A percentile compares a stretch with the other conserved stretches of the same genome.
These are phyloP conservation scores for Panthera uncia DNA, from an alignment of 2,113 vertebrate genomes.

Conservation along the genomic window DNA sequence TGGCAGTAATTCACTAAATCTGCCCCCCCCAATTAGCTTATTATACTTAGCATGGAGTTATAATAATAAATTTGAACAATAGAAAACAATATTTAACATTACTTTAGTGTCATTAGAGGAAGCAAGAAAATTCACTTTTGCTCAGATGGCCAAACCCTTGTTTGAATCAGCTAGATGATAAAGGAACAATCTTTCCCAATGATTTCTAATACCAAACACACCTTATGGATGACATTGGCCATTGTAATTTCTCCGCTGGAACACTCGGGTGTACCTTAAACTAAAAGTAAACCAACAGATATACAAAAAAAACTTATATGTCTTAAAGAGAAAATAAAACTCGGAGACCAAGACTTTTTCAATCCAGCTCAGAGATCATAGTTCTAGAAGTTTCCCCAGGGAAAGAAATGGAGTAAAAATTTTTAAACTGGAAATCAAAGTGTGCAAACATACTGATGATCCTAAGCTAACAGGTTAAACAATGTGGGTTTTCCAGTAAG, in stretches of 20 bases:
- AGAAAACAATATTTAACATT: background rate
- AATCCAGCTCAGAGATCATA: background rate
- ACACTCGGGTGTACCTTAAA: background rate
- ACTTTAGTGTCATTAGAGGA: background rate
- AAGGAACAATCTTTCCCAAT: background rate
- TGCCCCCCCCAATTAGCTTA: background rate
- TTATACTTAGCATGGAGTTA: background rate
- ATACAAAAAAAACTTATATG: background rate
- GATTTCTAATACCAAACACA: background rate
- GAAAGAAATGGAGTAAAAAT: background rate
- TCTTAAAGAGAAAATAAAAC: background rate
- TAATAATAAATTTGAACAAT: background rate
- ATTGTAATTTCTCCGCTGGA: background rate
- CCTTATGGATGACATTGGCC: background rate
- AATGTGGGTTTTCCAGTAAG: background rate
- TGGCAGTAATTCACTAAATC: background rate
- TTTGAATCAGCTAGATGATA: background rate
- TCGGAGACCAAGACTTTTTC: background rate
- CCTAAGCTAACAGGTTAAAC: background rate
- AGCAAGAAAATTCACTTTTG: background rate
- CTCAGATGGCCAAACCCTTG: background rate
- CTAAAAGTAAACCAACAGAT: background rate
- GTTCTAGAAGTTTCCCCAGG: background rate
- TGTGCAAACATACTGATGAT: background rate
- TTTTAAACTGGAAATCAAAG: background rate